phyloP scores from a whole-genome alignment of 2,888 invertebrate species.

The Cremastobaeus sp. region DNA sequence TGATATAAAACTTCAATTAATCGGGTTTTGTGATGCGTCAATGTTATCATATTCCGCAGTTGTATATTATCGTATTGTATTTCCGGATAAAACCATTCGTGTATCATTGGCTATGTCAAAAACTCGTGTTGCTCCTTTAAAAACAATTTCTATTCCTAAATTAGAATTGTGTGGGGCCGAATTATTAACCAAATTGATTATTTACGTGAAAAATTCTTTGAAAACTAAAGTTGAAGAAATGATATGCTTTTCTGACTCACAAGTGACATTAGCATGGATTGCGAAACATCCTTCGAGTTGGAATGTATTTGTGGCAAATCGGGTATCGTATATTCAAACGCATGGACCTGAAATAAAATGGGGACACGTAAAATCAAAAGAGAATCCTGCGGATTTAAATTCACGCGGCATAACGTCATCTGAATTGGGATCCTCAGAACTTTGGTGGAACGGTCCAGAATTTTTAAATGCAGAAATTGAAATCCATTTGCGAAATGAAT shows the following conservation, averaged over 20 bases:
- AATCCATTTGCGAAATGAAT: background rate
- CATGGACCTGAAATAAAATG: background rate
- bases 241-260: background rate
- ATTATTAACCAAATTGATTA: no score
- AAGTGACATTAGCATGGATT: background rate
- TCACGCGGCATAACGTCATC: background rate
- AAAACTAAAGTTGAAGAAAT: background rate
- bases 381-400: constrained; percentile 10
- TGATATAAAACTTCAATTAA: background rate
- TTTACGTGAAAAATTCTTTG: background rate
- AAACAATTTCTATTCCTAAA: background rate
- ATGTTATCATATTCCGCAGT: background rate
- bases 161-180: no score
- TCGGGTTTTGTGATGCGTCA: constrained; percentile 3
- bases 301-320: background rate
- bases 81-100: no score
- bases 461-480: background rate
- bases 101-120: background rate
- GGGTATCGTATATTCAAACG: constrained; percentile 6
- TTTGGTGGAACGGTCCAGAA: constrained; percentile 13
- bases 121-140: background rate
- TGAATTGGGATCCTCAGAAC: background rate
- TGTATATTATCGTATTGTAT: background rate
- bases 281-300: background rate
- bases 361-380: constrained; percentile 8